phyloP scores from a whole-genome alignment of 2,888 invertebrate species.

The Quadriops clusia region DNA sequence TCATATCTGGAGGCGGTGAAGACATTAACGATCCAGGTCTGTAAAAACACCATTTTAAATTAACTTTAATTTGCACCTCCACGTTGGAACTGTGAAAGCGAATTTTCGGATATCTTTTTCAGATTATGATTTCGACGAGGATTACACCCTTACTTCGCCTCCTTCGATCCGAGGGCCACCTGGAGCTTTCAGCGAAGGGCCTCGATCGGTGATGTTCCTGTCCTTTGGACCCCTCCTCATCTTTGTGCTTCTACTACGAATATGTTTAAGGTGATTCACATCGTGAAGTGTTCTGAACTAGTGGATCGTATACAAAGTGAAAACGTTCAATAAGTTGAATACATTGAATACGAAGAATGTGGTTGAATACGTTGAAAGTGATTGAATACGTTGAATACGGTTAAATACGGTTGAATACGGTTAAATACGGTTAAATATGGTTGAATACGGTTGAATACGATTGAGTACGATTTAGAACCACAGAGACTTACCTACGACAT shows the following conservation, averaged over 20 bases:
- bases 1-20: slow-evolving; percentile 34
- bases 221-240: slow-evolving; percentile 14
- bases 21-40: slow-evolving; percentile 19
- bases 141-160: slow-evolving; percentile 34
- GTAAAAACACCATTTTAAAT: too few relatives aligned
- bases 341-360: too few relatives aligned
- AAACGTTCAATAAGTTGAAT: too few relatives aligned
- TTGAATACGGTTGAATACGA: too few relatives aligned
- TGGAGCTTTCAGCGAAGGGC: slow-evolving; percentile 28
- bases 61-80: background rate
- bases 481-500: too few relatives aligned
- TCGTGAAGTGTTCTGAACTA: slow-evolving; percentile 16
- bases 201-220: slow-evolving; percentile 6
- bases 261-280: slow-evolving; percentile 28
- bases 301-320: too few relatives aligned
- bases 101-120: slow-evolving; percentile 6
- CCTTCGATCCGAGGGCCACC: slow-evolving; percentile 35
- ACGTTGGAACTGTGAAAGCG: background rate
- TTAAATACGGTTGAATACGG: too few relatives aligned
- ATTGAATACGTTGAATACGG: too few relatives aligned
- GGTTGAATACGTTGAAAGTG: too few relatives aligned
- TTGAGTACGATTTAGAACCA: too few relatives aligned
- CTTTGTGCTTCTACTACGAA: slow-evolving; percentile 14
- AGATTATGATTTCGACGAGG: slow-evolving; percentile 30
- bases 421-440: too few relatives aligned